Evolutionary conservation across 1,140 invertebrate genomes (phyloP).

Genomic region (Oncopodura yosiiana): DNA sequence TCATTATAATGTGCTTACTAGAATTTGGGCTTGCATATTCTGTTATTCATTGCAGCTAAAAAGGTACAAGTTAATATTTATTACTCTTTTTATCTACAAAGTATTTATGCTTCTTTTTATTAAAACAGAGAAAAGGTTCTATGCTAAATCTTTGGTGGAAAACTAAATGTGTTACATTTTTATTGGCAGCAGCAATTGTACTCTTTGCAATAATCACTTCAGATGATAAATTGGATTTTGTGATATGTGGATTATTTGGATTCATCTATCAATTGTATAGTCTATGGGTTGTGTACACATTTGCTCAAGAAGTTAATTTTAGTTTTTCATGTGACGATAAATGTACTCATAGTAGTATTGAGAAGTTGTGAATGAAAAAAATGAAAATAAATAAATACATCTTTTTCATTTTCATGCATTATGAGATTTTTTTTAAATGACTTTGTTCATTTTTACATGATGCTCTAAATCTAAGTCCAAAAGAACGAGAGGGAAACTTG

Average conservation of each 20-base stretch:
- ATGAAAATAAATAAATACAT: not conserved
- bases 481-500: too few species aligned
- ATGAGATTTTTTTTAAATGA: too few species aligned
- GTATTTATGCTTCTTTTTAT: not conserved
- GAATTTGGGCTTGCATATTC: conserved; percentile 12
- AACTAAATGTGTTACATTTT: conserved; percentile 15
- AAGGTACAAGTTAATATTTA: conserved; percentile 8
- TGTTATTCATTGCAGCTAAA: conserved; percentile 16
- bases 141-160: conserved; percentile 13
- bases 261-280: conserved; percentile 19
- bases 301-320: conserved; percentile 10
- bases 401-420: too few species aligned
- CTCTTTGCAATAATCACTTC: conserved; percentile 19
- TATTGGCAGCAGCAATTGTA: conserved; percentile 5
- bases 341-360: too few species aligned
- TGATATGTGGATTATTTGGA: conserved; percentile 15
- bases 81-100: not conserved
- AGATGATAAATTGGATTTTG: conserved; percentile 14
- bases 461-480: too few species aligned
- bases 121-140: conserved; percentile 1
- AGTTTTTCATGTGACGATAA: conserved; percentile 9
- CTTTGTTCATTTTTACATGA: too few species aligned
- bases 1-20: conserved; percentile 17
- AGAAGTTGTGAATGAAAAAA: conserved; percentile 7
- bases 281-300: conserved; percentile 22